Base-by-base conservation (phyloP, 2,888 invertebrate genomes). In the Lingula anatina region DNA sequence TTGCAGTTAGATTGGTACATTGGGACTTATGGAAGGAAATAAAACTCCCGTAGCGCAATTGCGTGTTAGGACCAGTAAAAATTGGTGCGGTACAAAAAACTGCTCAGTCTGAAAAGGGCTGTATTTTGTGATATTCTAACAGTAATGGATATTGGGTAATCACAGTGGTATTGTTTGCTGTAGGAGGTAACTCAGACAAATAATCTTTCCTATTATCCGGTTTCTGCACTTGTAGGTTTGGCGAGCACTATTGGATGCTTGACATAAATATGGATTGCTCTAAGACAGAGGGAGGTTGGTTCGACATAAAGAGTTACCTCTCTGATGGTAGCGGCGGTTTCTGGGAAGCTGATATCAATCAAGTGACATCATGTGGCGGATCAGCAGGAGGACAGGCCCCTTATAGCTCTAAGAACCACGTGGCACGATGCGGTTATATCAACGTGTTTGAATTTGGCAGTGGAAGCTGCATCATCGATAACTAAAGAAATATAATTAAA, bases 181-280 rank as follows among this genome's bases (percentile, higher is more conserved):
- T n/a, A n/a, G n/a, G n/a, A n/a, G n/a, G n/a, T n/a, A n/a, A n/a
- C n/a, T n/a, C n/a, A n/a, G n/a, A n/a, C n/a, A n/a, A n/a, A n/a
- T n/a, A n/a, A n/a, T n/a, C n/a, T n/a, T n/a, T n/a, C n/a, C n/a
- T n/a, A n/a, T n/a, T n/a, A 31, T 12, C 9, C 31, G 31, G 31
- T 31, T 9, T 15, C 31, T 9, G 9, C 15, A 37, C 4, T 40
- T 28, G 5, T 55, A 66, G 51, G 51, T 75, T 58, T 47, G 75
- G 73, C 2, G 60, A 66, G 9, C 66, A 67, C 44, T 76, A 76
- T 55, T 76, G 76, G 76, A 64, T 75, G 59, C 64, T 69, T n/a
- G 67, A 71, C 47, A 40, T 75, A 21, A 59, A 64, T 18, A 71
- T 76, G 68, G 72, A 76, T 55, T 76, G 76, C 54, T 54, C 59